Conservation (phyloP, 2,113 vertebrate genomes). For the Paraplagusia blochii region DNA sequence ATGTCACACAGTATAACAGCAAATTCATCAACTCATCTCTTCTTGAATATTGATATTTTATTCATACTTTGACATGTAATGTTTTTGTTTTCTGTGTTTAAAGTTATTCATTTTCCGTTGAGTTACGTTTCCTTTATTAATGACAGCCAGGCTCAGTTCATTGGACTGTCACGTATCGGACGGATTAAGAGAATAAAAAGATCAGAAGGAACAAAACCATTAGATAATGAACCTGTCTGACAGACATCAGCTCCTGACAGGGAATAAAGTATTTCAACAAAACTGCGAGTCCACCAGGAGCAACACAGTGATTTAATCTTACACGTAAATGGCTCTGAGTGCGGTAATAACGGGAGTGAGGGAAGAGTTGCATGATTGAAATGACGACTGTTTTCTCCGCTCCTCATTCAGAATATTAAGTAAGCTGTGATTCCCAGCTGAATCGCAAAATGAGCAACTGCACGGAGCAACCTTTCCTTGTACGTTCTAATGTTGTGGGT, state of each 20-base stretch:
- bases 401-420: slow-evolving; percentile 19
- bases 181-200: background rate
- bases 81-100: too few relatives aligned
- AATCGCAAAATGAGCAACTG: slow-evolving; percentile 56
- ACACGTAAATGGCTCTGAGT: background rate
- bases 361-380: background rate
- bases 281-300: too few relatives aligned
- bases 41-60: too few relatives aligned
- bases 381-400: background rate
- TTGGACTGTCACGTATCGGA: background rate
- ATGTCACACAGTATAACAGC: too few relatives aligned
- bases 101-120: too few relatives aligned
- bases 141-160: too few relatives aligned
- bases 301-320: background rate
- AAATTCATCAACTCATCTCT: too few relatives aligned
- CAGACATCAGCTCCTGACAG: background rate
- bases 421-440: slow-evolving; percentile 30
- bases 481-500: slow-evolving; percentile 48
- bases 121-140: too few relatives aligned
- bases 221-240: slow-evolving; percentile 1
- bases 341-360: background rate
- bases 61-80: too few relatives aligned
- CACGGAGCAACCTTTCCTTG: slow-evolving; percentile 56
- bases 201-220: background rate
- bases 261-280: slow-evolving; percentile 7